Evolutionary conservation across 37 sponge, comb jelly and placozoan species (phyloP), one percentile per base, ranked within the genome.

Genomic region (Chondrosia reniformis): DNA sequence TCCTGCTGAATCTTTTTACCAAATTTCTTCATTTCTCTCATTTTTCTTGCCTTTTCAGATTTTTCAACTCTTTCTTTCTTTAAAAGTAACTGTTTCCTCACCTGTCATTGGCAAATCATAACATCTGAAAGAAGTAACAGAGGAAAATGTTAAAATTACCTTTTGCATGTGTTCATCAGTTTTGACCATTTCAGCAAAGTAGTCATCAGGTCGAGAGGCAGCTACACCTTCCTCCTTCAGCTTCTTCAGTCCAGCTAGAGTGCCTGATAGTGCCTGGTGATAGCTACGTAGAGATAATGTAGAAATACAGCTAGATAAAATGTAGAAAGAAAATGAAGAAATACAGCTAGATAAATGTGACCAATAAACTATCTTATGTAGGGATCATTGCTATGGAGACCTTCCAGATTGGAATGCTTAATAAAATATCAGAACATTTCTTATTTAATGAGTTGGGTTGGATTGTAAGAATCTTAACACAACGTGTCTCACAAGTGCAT

Each of bases 151-250:
- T 49, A 49, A 49, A 79, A 33, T 31, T 31, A 90, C 88, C 71
- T 86, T 84, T 67, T 90, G 87, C 99, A 98, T 98, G 87, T 98
- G 99, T 45, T 90, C 93, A 64, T 98, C 99, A 39, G 84, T 84
- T 57, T 98, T 98, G 42, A 98, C 81, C 99, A 98, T 98, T 75
- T 98, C 99, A 15, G 99, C 99, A 74, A 98, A 98, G 65, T 93
- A 98, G 69, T 95, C 96, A 32, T 87, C 94, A 1, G 96, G 96
- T 63, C 96, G 45, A n/a, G 75, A 32, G 25, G 77, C 87, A 17
- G 84, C 74, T 1, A 93, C 80, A n/a, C 77, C 91, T 12, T 85
- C 45, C 46, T 86, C 83, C 37, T 81, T 78, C 45, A 96, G 76
- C 57, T 90, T 85, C 45, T 46, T 59, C 63, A 80, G 46, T 22